A percentile compares a stretch with the other conserved stretches of the same genome.
phyloP scores from a whole-genome alignment of 2,888 invertebrate species.

The Hypena proboscidalis region DNA sequence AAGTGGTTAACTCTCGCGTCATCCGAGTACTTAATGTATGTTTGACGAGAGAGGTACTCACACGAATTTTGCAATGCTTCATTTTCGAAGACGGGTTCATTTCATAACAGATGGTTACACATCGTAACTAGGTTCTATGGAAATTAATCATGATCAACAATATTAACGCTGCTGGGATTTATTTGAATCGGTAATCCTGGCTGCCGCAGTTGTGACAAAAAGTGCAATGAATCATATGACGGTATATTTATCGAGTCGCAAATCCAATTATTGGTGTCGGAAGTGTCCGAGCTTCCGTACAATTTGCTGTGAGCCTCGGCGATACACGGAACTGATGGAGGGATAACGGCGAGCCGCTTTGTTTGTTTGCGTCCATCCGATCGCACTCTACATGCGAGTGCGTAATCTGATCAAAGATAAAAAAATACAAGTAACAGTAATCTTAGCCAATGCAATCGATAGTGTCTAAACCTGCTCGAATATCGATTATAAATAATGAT shows the following conservation, averaged over 20 bases:
- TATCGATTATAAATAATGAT: too few relatives aligned
- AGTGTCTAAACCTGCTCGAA: too few relatives aligned
- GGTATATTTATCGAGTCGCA: conserved; percentile 47
- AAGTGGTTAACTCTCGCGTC: conserved; percentile 13
- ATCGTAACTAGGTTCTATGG: conserved; percentile 6
- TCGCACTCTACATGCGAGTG: too few relatives aligned
- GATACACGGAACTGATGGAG: conserved; percentile 55
- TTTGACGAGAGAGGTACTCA: conserved; percentile 18
- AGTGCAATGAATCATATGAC: conserved; percentile 58
- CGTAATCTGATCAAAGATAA: too few relatives aligned
- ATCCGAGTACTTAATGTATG: conserved; percentile 15
- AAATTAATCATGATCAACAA: too few relatives aligned
- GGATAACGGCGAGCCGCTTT: conserved; percentile 41
- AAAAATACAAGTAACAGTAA: too few relatives aligned
- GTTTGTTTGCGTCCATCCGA: conserved; percentile 33
- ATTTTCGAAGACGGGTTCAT: conserved; percentile 31
- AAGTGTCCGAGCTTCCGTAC: conserved; percentile 65
- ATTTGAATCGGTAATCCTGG: too few relatives aligned
- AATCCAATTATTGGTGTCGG: conserved; percentile 64
- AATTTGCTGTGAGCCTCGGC: conserved; percentile 57
- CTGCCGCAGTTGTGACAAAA: conserved; percentile 24
- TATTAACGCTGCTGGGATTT: too few relatives aligned
- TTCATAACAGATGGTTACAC: conserved; percentile 15
- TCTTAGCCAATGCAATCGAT: too few relatives aligned
- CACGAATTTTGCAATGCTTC: conserved; percentile 27